Base-by-base conservation (phyloP, 2,888 invertebrate species). In the Napeogenes inachia region DNA sequence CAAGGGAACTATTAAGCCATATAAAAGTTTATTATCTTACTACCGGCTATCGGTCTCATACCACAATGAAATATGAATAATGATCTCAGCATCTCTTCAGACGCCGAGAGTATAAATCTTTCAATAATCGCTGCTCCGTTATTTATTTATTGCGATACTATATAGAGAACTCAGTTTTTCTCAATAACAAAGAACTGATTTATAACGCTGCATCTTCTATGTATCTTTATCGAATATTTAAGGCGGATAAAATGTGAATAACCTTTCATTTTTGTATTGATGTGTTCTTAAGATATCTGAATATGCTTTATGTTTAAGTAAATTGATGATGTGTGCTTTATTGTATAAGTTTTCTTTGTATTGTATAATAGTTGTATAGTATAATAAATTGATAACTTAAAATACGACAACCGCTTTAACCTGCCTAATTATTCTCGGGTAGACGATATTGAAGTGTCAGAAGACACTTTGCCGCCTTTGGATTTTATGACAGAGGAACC, bases 391-490 rank as follows among this genome's bases (percentile, higher is more conserved):
- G 6, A 50, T 10, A 50, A 4, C 61, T 74, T 74, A 79, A 85
- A 88, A 85, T 87, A 89, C 88, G 89, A 87, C 88, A 88, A 87
- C 86, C 85, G 80, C 81, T 75, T 77, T 12, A 77, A 77, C 73
- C 67, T 71, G 68, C 21, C 21, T 76, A 61, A 75, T 74, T 71
- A 67, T 82, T 81, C 74, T 76, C 72, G 69, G 70, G 71, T 85
- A 89, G 88, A 87, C 84, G 87, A 87, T 79, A 68, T 64, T 46
- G 85, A 74, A 64, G 74, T 73, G 63, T 60, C 68, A 59, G 59
- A 58, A 45, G 75, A 82, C 67, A 75, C 77, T 38, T 59, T 79
- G 68, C 78, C 79, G 68, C 79, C 81, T 47, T 71, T 75, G 69
- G 76, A 76, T 60, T 64, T 71, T 71, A 77, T 80, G 50, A 82